Evolutionary conservation across 2,113 vertebrate species (phyloP).

Genomic region (Sinosuthora webbiana): DNA sequence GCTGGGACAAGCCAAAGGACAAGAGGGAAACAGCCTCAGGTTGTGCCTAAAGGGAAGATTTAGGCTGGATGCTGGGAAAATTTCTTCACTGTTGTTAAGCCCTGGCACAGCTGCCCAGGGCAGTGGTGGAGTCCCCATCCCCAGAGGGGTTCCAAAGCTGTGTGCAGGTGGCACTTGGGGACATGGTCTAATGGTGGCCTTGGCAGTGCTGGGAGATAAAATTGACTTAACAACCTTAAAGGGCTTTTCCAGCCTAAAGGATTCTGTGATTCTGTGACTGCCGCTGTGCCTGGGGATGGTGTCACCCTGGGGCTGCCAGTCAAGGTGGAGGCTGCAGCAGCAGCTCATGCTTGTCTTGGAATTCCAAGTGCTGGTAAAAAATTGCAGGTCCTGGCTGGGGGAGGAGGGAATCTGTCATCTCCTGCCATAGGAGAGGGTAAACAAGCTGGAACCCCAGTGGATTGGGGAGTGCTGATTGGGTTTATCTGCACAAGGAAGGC

Average conservation of each 20-base stretch:
- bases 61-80: too few species aligned
- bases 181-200: neutral
- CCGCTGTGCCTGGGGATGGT: rapidly evolving
- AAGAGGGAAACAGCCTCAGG: neutral
- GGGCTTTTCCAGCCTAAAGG: neutral
- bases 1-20: neutral
- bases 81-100: neutral
- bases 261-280: neutral
- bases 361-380: neutral
- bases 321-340: neutral
- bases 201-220: neutral
- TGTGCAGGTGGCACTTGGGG: neutral
- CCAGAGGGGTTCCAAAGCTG: rapidly evolving
- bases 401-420: neutral
- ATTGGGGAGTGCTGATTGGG: neutral
- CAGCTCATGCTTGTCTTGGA: neutral
- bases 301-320: neutral
- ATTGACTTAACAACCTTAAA: neutral
- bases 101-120: neutral
- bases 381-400: neutral
- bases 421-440: neutral
- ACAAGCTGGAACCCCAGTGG: neutral
- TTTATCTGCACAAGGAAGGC: constrained; percentile 27
- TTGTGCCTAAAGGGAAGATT: neutral
- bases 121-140: neutral